Percentiles rank a stretch among this genome's conserved stretches.
Conservation (phyloP, 2,113 vertebrate genomes). For the Mungos mungo region DNA sequence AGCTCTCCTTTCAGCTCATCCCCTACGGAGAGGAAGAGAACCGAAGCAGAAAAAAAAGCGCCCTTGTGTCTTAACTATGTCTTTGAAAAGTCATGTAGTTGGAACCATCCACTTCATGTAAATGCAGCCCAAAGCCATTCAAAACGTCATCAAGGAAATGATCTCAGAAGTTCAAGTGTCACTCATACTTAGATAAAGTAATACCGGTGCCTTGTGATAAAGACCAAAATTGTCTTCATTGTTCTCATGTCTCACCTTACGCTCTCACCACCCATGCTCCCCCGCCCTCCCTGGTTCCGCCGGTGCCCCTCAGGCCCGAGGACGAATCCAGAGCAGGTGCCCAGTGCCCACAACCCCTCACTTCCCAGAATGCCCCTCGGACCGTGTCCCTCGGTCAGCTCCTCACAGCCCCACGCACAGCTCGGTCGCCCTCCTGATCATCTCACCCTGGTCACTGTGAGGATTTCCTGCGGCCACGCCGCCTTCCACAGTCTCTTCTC, state of each 20-base stretch:
- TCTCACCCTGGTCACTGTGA: background rate
- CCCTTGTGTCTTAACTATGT: accelerated
- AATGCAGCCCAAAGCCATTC: too few relatives aligned
- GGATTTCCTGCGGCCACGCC: background rate
- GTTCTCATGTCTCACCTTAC: background rate
- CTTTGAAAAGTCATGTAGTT: background rate
- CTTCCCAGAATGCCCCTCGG: background rate
- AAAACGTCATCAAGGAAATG: background rate
- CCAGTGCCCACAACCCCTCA: accelerated
- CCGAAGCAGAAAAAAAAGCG: background rate
- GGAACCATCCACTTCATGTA: background rate
- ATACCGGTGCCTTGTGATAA: background rate
- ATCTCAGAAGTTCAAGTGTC: background rate
- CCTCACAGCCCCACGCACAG: background rate
- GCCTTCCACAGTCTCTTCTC: background rate
- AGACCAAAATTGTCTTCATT: background rate
- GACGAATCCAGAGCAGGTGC: background rate
- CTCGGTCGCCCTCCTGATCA: too few relatives aligned
- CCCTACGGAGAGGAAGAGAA: background rate
- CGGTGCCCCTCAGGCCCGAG: background rate
- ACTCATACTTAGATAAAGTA: background rate
- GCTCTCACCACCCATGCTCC: accelerated
- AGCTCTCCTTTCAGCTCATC: background rate
- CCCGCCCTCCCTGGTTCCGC: accelerated
- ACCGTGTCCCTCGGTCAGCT: accelerated